phyloP scores from a whole-genome alignment of 2,797 vertebrate genomes.

The Micropoecilia bifurca region DNA sequence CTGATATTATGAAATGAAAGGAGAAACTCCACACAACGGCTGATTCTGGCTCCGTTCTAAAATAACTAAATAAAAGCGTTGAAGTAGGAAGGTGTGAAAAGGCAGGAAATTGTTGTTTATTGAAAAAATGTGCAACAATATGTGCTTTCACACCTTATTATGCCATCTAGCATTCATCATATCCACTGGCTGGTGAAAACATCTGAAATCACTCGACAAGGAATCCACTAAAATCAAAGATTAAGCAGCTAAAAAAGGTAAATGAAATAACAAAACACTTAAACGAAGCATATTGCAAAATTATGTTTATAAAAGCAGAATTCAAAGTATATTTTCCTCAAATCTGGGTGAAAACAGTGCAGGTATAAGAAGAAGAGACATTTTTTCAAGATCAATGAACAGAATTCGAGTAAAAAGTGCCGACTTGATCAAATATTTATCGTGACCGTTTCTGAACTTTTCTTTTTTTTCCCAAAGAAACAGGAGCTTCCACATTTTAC shows the following conservation, averaged over 20 bases:
- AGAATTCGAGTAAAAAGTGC: not conserved
- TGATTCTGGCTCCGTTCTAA: conserved; percentile 28
- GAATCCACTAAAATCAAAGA: not conserved
- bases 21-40: conserved; percentile 29
- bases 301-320: not conserved
- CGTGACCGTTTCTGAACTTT: not conserved
- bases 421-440: conserved; percentile 3
- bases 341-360: not conserved
- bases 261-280: not conserved
- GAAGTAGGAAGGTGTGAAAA: conserved; percentile 39
- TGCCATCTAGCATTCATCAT: conserved; percentile 9
- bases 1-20: conserved; percentile 61
- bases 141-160: conserved; percentile 37
- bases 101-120: conserved; percentile 27
- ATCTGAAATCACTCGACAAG: conserved; percentile 13
- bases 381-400: not conserved
- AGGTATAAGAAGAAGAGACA: not conserved
- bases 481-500: not conserved
- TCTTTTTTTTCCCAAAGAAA: not conserved
- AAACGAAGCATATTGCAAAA: not conserved
- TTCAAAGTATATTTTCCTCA: not conserved
- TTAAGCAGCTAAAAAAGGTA: not conserved
- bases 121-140: conserved; percentile 25
- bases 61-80: conserved; percentile 14
- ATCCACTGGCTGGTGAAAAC: conserved; percentile 11